Evolutionary conservation across 2,113 vertebrate genomes (phyloP).

Genomic region (Dunckerocampus dactyliophorus): DNA sequence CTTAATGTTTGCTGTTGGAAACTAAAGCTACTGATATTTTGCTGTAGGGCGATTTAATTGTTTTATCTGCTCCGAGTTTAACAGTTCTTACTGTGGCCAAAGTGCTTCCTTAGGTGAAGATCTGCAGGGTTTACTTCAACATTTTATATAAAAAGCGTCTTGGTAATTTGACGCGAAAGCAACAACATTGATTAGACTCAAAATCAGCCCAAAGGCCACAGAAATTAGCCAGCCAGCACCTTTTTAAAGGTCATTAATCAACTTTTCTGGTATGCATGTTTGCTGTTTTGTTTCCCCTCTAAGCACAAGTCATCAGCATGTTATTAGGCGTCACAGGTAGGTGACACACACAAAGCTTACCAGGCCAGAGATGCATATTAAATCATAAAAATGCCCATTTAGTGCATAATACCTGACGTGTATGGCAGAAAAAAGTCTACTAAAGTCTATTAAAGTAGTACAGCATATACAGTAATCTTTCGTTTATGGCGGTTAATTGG

Average conservation of each 20-base stretch:
- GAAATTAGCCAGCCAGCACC: constrained; percentile 6
- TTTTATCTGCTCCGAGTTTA: no score
- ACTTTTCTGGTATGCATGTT: background rate
- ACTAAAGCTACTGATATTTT: background rate
- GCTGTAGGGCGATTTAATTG: no score
- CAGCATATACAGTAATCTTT: no score
- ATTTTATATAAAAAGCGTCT: background rate
- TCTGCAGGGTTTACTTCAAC: no score
- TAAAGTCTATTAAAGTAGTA: no score
- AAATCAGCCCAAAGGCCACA: constrained; percentile 7
- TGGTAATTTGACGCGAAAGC: background rate
- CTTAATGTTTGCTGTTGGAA: background rate
- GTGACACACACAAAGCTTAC: background rate
- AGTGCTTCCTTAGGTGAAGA: no score
- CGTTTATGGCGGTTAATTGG: no score
- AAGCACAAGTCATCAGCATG: background rate
- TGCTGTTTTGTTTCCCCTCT: constrained; percentile 6
- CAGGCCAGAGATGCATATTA: no score
- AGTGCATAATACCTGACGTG: no score
- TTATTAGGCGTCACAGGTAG: background rate
- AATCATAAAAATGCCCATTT: no score
- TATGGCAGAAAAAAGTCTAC: no score
- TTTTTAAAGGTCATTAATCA: constrained; percentile 12
- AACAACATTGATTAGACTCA: constrained; percentile 1
- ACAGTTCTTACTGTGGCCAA: no score